Conservation (phyloP, 2,797 vertebrate species). For the Typhlichthys eigenmanni region DNA sequence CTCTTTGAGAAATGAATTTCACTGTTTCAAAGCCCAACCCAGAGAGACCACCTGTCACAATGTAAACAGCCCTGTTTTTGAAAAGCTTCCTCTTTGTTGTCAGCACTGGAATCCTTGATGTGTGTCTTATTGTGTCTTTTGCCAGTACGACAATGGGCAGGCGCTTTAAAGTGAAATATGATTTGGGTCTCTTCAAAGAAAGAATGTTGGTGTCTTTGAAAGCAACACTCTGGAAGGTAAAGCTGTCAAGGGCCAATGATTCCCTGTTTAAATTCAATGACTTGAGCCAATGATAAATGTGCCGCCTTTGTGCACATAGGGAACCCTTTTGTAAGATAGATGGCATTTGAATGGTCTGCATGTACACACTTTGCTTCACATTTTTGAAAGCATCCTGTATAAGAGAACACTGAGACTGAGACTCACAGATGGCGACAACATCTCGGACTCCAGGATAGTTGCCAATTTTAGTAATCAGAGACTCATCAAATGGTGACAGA, state of each 20-base stretch:
- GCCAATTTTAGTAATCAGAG: slow-evolving; percentile 53
- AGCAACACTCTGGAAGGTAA: slow-evolving; percentile 66
- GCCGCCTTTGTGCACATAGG: slow-evolving; percentile 61
- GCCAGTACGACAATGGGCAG: slow-evolving; percentile 69
- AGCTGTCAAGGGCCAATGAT: slow-evolving; percentile 55
- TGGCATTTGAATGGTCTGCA: slow-evolving; percentile 70
- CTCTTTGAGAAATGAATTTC: slow-evolving; percentile 82
- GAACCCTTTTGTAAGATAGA: slow-evolving; percentile 77
- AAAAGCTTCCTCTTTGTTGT: slow-evolving; percentile 69
- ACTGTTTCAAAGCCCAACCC: slow-evolving; percentile 88
- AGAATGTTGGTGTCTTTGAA: slow-evolving; percentile 30
- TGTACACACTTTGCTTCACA: slow-evolving; percentile 60
- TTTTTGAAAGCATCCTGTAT: slow-evolving; percentile 47
- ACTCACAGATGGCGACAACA: slow-evolving; percentile 73
- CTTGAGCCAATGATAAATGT: slow-evolving; percentile 73
- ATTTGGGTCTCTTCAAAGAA: slow-evolving; percentile 33
- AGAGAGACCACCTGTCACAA: slow-evolving; percentile 84
- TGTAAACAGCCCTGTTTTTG: slow-evolving; percentile 73
- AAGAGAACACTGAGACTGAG: slow-evolving; percentile 32
- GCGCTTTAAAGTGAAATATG: slow-evolving; percentile 73
- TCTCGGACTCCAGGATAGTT: slow-evolving; percentile 59
- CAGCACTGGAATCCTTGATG: slow-evolving; percentile 73
- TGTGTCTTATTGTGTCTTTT: slow-evolving; percentile 13
- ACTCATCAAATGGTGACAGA: slow-evolving; percentile 71
- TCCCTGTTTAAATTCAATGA: slow-evolving; percentile 61